Base-by-base conservation (phyloP, 2,797 vertebrate species). In the Macrochelys suwanniensis region DNA sequence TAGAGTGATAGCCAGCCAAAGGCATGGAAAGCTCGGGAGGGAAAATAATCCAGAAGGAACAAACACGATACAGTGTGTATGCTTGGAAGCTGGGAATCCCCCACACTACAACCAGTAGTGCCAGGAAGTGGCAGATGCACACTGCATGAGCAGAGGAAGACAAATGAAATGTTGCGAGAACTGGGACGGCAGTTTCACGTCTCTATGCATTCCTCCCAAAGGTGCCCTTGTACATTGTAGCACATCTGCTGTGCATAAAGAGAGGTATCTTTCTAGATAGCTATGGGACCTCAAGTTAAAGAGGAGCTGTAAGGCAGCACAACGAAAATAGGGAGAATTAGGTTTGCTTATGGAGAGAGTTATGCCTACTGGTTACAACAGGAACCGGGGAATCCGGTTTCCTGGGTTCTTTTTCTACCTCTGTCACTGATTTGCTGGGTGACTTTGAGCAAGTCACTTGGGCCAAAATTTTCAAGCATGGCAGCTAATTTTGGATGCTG, bases 91-190 rank as follows among this genome's bases (percentile, higher is more conserved):
- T 0, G 82, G 59, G 26, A 31, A 6, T 87, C 5, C 3, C 5
- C 6, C 31, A 45, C 2, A 4, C 13, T 31, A 11, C 0, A 6
- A 1, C 17, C 28, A 17, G 8, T n/a, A 74, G 50, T 45, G 42
- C 5, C 19, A 7, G 42, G 49, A 50, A 91, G 42, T 8, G 15
- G 28, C 1, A 28, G 23, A 2, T 57, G 2, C 0, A 0, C 19
- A 17, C 56, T 26, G 2, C 0, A 0, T 71, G 87, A 45, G 83
- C 12, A 94, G 25, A 53, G 76, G 85, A 26, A 89, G 13, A 50
- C 56, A 79, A 87, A 78, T 4, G 37, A 9, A 80, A 53, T 33
- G 23, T 19, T 11, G 31, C 11, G 82, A 76, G 13, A 91, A 16
- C 26, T 77, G 33, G 4, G 26, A 68, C 54, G 42, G 5, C 53